Evolutionary conservation across 2,888 invertebrate species (phyloP), one percentile per base, ranked within the genome.

Genomic region (Parthenolecanium corni): DNA sequence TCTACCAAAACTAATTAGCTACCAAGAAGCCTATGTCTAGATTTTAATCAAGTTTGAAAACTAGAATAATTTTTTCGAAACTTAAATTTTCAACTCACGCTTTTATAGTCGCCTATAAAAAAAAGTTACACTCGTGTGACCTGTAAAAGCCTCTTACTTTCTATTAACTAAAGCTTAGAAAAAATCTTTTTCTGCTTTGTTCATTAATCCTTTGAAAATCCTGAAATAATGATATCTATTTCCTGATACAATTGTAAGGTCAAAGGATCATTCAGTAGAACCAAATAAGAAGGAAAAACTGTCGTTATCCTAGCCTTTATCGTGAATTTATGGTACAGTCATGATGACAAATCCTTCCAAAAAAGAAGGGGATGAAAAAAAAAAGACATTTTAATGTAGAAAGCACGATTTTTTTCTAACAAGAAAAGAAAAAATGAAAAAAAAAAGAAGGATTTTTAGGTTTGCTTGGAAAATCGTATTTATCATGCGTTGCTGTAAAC

Each of bases 161-260:
- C 25, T 24, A 23, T 21, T 52, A 24, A 18, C 24, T 25, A 52
- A 52, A 52, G 25, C 51, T 24, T 14, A 52, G 16, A 16, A n/a
- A 44, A 44, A 44, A 44, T 31, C 31, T 31, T 31, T 31, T 31
- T 9, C 9, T 44, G 4, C 44, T 52, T 52, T 31, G 52, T 52
- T 52, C 52, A 52, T 52, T 52, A 52, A 52, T 52, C 52, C 52
- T 25, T 52, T 52, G n/a, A 25, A 52, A 52, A 52, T 52, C 52
- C 52, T 31, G 52, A 52, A 52, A 52, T 52, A 52, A 52, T 52
- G 52, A 52, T 52, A 52, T 52, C 52, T 52, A 52, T 52, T 52
- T 52, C 52, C n/a, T 31, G 52, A 52, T 52, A 52, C 52, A 52
- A 52, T 31, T 14, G 25, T 20, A 25, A 52, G 52, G 52, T 52